Evolutionary conservation across 2,888 invertebrate genomes (phyloP), one percentile per base, ranked within the genome.

Genomic region (Drosophila tanythrix): DNA sequence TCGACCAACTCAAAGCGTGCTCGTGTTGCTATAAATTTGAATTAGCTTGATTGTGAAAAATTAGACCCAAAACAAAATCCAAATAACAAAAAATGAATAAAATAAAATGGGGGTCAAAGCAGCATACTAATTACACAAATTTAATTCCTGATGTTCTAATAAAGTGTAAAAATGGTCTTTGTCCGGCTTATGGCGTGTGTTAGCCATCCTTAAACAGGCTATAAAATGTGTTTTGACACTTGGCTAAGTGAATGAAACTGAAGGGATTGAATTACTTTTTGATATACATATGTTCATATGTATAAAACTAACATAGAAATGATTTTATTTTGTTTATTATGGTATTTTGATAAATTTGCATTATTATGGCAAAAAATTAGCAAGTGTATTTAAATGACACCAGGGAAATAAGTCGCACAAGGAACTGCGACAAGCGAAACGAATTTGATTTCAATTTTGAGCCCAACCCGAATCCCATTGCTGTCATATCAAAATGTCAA

Each of bases 21-120:
- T 70, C 71, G 68, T 83, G 75, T 58, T 64, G 78, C 77, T 71
- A 88, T 90, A 89, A 89, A 90, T 89, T 82, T 85, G 85, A 89
- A 89, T 90, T 89, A 85, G 81, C 79, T 74, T 82, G 82, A 89
- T 84, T 81, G 84, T 83, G 70, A 89, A 83, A 89, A 89, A 89
- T 80, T 76, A 64, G 57, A 61, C 31, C 60, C 72, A 31, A 62
- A 52, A 62, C 53, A 59, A 51, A 66, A 7, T 40, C 60, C 64
- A 57, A 38, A 27, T 31, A 65, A 73, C 33, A 74, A 38, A 36
- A 29, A 53, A 25, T 10, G 25, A 53, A 55, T 38, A 27, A 38
- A 38, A 55, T 27, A 25, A 68, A 74, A 60, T 53, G 63, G 58
- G 53, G 31, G n/a, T 25, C 59, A 64, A 59, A 33, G 43, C 51